Percentiles rank a stretch among this genome's conserved stretches.
Evolutionary conservation across 2,113 vertebrate species (phyloP).

Genomic region (Protobothrops mucrosquamatus): DNA sequence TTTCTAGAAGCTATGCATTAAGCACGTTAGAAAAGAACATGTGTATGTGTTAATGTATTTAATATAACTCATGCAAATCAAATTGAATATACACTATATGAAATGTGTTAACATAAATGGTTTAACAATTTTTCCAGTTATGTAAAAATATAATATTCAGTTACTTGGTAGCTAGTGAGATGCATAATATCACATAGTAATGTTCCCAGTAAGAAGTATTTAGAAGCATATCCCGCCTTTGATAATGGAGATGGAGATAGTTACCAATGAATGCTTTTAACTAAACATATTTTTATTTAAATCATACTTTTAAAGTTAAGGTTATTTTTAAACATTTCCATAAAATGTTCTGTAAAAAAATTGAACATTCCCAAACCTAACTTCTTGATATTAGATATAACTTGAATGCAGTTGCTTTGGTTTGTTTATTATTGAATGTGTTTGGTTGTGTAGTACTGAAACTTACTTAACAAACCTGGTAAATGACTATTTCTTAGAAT

Average conservation of each 20-base stretch:
- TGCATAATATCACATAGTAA: neutral
- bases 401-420: no score
- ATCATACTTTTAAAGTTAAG: neutral
- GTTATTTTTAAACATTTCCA: neutral
- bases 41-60: neutral
- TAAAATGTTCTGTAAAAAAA: neutral
- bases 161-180: neutral
- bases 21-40: constrained; percentile 39
- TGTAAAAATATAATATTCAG: neutral
- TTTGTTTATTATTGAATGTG: no score
- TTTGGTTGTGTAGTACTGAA: no score
- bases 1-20: constrained; percentile 36
- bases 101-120: neutral
- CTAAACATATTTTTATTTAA: neutral
- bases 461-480: no score
- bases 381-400: neutral
- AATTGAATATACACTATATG: neutral
- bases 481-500: no score
- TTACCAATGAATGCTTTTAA: neutral
- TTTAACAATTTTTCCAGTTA: neutral
- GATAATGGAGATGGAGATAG: neutral
- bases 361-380: neutral
- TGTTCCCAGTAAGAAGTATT: neutral
- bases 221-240: neutral
- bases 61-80: neutral